phyloP scores from a whole-genome alignment of 2,888 invertebrate genomes.

The Morpho helenor region DNA sequence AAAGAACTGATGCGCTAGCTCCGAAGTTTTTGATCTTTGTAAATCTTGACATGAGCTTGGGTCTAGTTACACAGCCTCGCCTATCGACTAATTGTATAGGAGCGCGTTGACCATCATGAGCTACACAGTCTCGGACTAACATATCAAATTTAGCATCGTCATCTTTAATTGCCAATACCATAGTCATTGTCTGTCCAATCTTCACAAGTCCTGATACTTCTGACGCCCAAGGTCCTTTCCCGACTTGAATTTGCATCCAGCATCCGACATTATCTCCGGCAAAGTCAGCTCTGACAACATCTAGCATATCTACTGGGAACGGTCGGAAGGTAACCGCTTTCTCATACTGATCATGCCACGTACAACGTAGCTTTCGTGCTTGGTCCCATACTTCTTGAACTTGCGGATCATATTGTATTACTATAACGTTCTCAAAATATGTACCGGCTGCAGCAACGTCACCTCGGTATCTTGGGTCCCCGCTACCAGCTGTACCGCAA shows the following conservation, averaged over 20 bases:
- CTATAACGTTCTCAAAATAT: slow-evolving; percentile 95
- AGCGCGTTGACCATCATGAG: slow-evolving; percentile 95
- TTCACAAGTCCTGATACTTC: slow-evolving; percentile 96
- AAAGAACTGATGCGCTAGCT: slow-evolving; percentile 93
- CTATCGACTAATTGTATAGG: slow-evolving; percentile 96
- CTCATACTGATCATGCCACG: slow-evolving; percentile 97
- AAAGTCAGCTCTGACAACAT: slow-evolving; percentile 96
- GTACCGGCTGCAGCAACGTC: slow-evolving; percentile 94
- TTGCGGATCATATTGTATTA: slow-evolving; percentile 95
- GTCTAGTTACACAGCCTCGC: slow-evolving; percentile 93
- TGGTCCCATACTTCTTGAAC: slow-evolving; percentile 98
- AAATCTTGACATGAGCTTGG: slow-evolving; percentile 95
- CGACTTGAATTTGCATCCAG: slow-evolving; percentile 98
- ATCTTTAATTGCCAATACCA: slow-evolving; percentile 96
- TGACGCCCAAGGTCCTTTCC: slow-evolving; percentile 96
- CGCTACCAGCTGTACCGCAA: slow-evolving; percentile 95
- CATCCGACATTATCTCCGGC: slow-evolving; percentile 97
- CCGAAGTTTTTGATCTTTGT: slow-evolving; percentile 98
- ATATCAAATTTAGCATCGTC: slow-evolving; percentile 97
- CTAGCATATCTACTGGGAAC: slow-evolving; percentile 96
- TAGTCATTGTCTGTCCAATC: slow-evolving; percentile 97
- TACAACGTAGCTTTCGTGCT: slow-evolving; percentile 93
- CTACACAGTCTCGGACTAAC: slow-evolving; percentile 96
- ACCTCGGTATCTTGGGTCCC: slow-evolving; percentile 94
- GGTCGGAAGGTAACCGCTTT: slow-evolving; percentile 96